Evolutionary conservation across 2,797 vertebrate genomes (phyloP).

Genomic region (Distichodus sexfasciatus): DNA sequence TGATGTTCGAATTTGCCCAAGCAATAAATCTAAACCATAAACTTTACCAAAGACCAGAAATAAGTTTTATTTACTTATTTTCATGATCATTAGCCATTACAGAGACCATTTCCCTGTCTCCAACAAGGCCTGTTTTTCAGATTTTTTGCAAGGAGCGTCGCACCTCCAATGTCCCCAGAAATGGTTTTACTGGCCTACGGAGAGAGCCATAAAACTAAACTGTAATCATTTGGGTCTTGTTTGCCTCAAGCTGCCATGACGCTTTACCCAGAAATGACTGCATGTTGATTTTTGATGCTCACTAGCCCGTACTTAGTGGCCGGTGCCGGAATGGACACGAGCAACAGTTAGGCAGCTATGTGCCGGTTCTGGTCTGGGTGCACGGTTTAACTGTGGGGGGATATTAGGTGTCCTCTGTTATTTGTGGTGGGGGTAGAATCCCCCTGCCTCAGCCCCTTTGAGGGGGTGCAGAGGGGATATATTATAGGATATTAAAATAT

Average conservation of each 20-base stretch:
- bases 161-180: too few species aligned
- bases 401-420: constrained; percentile 74
- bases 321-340: constrained; percentile 65
- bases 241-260: constrained; percentile 28
- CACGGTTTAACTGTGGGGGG: constrained; percentile 64
- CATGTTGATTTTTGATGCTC: constrained; percentile 67
- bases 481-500: constrained; percentile 81
- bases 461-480: constrained; percentile 56
- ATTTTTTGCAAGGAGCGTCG: too few species aligned
- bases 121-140: too few species aligned
- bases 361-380: constrained; percentile 60
- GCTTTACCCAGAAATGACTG: constrained; percentile 35
- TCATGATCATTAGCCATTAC: too few species aligned
- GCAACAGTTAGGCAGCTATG: constrained; percentile 70
- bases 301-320: constrained; percentile 70
- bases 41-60: too few species aligned
- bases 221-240: constrained; percentile 52
- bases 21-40: too few species aligned
- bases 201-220: constrained; percentile 54
- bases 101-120: too few species aligned
- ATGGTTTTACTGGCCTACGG: too few species aligned
- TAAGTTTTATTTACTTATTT: too few species aligned
- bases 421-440: constrained; percentile 70
- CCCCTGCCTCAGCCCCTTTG: constrained; percentile 60
- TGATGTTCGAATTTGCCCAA: too few species aligned